phyloP scores from a whole-genome alignment of 2,113 vertebrate genomes.

The Piaya cayana region DNA sequence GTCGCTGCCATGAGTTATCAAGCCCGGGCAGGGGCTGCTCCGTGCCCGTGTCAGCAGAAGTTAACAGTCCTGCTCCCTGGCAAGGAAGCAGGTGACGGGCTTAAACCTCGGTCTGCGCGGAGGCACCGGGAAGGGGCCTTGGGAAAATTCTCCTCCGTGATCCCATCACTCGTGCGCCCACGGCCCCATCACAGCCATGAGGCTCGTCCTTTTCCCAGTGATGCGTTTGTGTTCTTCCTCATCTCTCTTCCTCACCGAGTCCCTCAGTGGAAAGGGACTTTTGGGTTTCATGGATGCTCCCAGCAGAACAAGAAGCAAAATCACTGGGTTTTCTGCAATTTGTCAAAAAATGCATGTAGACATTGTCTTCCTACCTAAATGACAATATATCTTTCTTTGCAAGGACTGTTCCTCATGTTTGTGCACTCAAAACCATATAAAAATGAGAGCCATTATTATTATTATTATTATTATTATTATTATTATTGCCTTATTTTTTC shows the following conservation, averaged over 20 bases:
- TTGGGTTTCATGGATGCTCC: not conserved
- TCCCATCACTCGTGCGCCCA: rapidly evolving
- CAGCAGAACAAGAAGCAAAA: not conserved
- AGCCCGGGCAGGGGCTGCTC: conserved; percentile 60
- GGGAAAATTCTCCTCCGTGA: rapidly evolving
- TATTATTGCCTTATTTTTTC: not conserved
- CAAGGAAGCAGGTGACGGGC: conserved; percentile 59
- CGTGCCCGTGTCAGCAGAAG: conserved; percentile 57
- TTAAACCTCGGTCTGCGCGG: not conserved
- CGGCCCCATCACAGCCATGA: rapidly evolving
- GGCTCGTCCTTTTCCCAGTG: not conserved
- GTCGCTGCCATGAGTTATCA: conserved; percentile 78
- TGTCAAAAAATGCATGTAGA: not conserved
- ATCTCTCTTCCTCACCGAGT: not conserved
- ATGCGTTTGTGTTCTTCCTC: not conserved
- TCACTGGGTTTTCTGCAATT: not conserved
- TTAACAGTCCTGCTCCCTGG: conserved; percentile 42
- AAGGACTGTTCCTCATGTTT: not conserved
- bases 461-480: not conserved
- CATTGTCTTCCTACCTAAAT: not conserved
- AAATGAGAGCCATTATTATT: not conserved
- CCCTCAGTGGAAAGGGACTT: not conserved
- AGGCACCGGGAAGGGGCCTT: not conserved
- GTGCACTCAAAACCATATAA: not conserved
- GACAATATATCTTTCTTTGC: not conserved